A percentile compares a stretch with the other conserved stretches of the same genome.
phyloP scores from a whole-genome alignment of 2,888 invertebrate species.

The Kryphioiulus occultus region DNA sequence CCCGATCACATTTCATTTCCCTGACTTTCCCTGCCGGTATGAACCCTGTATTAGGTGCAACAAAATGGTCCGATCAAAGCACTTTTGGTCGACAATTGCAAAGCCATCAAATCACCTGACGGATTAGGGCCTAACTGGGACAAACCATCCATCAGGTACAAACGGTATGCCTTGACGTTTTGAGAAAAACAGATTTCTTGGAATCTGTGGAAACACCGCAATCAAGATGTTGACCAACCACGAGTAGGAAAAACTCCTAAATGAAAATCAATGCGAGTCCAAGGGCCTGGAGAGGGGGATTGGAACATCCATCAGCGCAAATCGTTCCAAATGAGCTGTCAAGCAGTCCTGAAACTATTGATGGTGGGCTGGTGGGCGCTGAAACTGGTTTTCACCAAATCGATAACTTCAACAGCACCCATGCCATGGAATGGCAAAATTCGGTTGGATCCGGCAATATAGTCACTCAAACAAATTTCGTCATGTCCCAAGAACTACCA shows the following conservation, averaged over 20 bases:
- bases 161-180: too few species aligned
- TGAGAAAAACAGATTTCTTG: too few species aligned
- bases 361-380: slow-evolving; percentile 1
- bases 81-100: too few species aligned
- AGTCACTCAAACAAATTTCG: not conserved
- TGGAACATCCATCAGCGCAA: slow-evolving; percentile 14
- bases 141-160: too few species aligned
- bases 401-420: not conserved
- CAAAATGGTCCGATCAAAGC: too few species aligned
- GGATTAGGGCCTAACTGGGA: too few species aligned
- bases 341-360: slow-evolving; percentile 8
- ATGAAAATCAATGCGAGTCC: not conserved
- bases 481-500: too few species aligned
- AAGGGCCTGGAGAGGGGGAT: not conserved
- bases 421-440: not conserved
- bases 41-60: too few species aligned
- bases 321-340: slow-evolving; percentile 36
- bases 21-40: too few species aligned
- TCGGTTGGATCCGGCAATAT: not conserved
- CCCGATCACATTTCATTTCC: too few species aligned
- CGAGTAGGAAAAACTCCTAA: not conserved
- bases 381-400: not conserved
- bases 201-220: too few species aligned
- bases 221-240: not conserved
- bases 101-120: too few species aligned